A percentile compares a stretch with the other conserved stretches of the same genome.
These are phyloP conservation scores for Neofelis nebulosa DNA, from an alignment of 2,113 vertebrate species.

Conservation along the genomic window DNA sequence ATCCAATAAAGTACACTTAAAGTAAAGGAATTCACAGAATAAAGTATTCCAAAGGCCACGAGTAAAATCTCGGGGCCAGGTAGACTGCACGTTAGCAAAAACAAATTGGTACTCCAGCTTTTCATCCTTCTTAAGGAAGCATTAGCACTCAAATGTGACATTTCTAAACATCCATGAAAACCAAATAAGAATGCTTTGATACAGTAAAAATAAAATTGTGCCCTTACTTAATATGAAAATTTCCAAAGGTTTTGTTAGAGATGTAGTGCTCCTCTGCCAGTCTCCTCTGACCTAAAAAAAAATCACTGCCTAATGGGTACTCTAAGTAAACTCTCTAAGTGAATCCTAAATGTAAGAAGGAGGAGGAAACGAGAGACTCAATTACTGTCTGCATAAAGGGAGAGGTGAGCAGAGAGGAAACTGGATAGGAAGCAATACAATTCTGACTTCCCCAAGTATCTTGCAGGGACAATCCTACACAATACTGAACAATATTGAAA, in stretches of 20 bases:
- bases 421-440: background rate
- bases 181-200: background rate
- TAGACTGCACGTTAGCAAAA: background rate
- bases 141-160: background rate
- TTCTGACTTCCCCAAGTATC: background rate
- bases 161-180: constrained; percentile 12
- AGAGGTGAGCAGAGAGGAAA: accelerated
- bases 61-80: background rate
- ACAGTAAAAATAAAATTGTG: background rate
- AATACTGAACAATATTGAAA: background rate
- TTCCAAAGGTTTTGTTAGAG: background rate
- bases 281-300: background rate
- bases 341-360: background rate
- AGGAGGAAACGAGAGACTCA: background rate
- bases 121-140: background rate
- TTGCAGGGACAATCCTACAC: background rate
- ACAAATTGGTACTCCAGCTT: background rate
- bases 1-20: background rate
- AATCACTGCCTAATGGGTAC: background rate
- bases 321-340: background rate
- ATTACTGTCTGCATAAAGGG: background rate
- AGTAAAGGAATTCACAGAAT: background rate
- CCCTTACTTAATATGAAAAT: background rate
- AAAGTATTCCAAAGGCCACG: background rate
- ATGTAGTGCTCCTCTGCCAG: background rate